These are phyloP conservation scores for Nyctibius grandis DNA, from an alignment of 2,797 vertebrate genomes.

Conservation along the genomic window DNA sequence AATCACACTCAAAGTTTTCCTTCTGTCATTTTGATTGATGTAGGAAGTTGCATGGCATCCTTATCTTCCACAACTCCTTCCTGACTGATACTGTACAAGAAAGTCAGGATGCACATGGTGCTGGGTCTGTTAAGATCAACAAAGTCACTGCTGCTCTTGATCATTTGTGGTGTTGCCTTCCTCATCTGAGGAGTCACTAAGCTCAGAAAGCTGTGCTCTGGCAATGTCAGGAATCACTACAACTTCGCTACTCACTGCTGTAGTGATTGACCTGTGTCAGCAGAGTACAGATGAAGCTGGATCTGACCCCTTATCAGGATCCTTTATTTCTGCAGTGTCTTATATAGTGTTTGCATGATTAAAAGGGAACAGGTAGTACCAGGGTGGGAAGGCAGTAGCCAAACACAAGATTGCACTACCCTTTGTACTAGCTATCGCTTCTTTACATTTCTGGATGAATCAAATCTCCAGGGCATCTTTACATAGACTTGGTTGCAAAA, in stretches of 20 bases:
- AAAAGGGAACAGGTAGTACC: background rate
- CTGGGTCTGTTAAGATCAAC: background rate
- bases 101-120: background rate
- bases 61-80: background rate
- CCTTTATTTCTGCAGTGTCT: background rate
- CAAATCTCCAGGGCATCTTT: background rate
- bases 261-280: background rate
- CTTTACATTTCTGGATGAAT: background rate
- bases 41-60: background rate
- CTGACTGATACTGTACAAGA: background rate
- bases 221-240: background rate
- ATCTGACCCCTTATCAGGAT: background rate
- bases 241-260: background rate
- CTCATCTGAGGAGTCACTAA: background rate
- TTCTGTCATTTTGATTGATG: background rate
- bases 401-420: background rate
- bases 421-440: background rate
- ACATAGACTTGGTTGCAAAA: background rate
- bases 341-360: background rate
- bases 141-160: background rate
- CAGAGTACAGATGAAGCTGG: background rate
- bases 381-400: background rate
- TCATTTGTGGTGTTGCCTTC: background rate
- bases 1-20: background rate
- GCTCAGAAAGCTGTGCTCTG: background rate